Percentiles rank a stretch among this genome's conserved stretches.
Conservation (phyloP, 2,888 invertebrate species). For the Drosophila pseudotalamancana region DNA sequence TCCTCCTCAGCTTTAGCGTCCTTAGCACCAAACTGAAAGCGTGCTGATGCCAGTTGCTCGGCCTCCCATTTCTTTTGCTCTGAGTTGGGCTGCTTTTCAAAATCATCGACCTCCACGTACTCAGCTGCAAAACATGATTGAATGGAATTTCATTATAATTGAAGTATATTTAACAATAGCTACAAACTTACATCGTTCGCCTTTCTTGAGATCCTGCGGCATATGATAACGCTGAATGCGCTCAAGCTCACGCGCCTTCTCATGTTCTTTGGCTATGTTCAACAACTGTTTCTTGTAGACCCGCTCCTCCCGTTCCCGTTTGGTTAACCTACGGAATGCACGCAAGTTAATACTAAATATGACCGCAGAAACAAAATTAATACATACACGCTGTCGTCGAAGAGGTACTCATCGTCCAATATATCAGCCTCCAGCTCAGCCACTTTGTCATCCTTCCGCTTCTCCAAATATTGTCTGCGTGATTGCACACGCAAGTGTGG, state of each 20-base stretch:
- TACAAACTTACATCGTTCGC: slow-evolving; percentile 85
- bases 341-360: not conserved
- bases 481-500: slow-evolving; percentile 96
- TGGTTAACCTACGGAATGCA: slow-evolving; percentile 88
- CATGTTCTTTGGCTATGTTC: slow-evolving; percentile 97
- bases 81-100: slow-evolving; percentile 92
- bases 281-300: slow-evolving; percentile 96
- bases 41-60: slow-evolving; percentile 96
- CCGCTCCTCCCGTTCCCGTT: slow-evolving; percentile 92
- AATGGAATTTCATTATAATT: not conserved
- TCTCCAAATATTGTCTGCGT: slow-evolving; percentile 96
- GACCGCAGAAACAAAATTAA: too few species aligned
- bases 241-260: slow-evolving; percentile 96
- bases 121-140: slow-evolving; percentile 84
- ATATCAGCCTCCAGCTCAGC: slow-evolving; percentile 97
- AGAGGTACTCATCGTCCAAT: slow-evolving; percentile 97
- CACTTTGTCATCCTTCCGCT: slow-evolving; percentile 98
- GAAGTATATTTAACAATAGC: not conserved
- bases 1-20: slow-evolving; percentile 91
- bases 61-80: slow-evolving; percentile 98
- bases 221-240: slow-evolving; percentile 97
- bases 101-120: slow-evolving; percentile 93
- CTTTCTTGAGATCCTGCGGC: slow-evolving; percentile 94
- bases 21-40: slow-evolving; percentile 96
- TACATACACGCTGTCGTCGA: slow-evolving; percentile 93